Base-by-base conservation (phyloP, 2,888 invertebrate genomes). In the Acleris emargana region DNA sequence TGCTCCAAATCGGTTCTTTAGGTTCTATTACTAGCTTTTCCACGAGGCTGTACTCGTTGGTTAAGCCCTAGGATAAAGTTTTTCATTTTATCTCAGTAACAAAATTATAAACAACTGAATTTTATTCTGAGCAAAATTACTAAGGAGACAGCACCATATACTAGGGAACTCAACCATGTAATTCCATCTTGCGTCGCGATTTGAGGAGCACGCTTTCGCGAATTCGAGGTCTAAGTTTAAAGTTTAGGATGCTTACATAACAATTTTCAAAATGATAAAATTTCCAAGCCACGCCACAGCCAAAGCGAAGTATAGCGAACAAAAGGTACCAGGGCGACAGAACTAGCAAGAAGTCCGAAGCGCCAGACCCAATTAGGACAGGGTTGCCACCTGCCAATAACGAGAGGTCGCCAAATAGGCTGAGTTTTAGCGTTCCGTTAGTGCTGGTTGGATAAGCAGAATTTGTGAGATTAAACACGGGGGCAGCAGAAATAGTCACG, bases 361-460 rank as follows among this genome's bases (percentile, higher is more conserved):
- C 9, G 20, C 51, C 42, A 57, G 20, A 58, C 68, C 68, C 68
- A 66, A 68, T 66, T 68, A 66, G 47, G 57, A 17, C 45, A 55
- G 62, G 53, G 58, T 53, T 58, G 54, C 52, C 68, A 58, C 55
- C 54, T 55, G 67, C 55, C 66, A 25, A 60, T 79, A 80, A 80
- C 76, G 74, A 79, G 76, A 75, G 76, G 79, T 68, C 76, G 62
- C 51, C 55, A 57, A 62, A 57, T 57, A 62, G 57, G 50, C 57
- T 52, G 51, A 59, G 42, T 49, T 58, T 28, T 22, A 22, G 13
- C 43, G 49, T 52, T 28, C 17, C 38, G 38, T 25, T 43, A 59
- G 50, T 59, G 43, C 59, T 43, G 51, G 51, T 51, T 51, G 59
- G 43, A 51, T 59, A 43, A 42, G 51, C 51, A 11, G 42, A 51